phyloP scores from a whole-genome alignment of 2,797 vertebrate species.

The Buceros bicornis region DNA sequence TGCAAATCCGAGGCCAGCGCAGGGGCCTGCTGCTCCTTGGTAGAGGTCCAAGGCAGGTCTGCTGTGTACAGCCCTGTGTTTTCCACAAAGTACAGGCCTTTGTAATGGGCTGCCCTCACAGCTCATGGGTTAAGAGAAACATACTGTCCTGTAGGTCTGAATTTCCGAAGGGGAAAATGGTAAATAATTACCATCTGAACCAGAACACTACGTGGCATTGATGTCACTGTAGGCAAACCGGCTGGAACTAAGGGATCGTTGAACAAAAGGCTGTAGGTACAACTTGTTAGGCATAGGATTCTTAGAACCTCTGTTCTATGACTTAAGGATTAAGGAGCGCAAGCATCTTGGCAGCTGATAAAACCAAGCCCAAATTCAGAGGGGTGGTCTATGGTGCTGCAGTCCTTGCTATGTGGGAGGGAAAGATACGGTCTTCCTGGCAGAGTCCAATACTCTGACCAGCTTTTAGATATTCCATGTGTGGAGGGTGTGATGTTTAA shows the following conservation, averaged over 20 bases:
- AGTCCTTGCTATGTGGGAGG: not conserved
- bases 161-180: not conserved
- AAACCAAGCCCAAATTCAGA: not conserved
- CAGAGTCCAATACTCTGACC: not conserved
- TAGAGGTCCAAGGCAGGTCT: not conserved
- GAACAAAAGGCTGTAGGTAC: not conserved
- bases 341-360: not conserved
- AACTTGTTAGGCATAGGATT: not conserved
- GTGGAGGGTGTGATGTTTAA: not conserved
- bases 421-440: not conserved
- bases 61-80: not conserved
- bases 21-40: not conserved
- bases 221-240: not conserved
- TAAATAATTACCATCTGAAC: no score
- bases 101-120: not conserved
- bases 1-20: not conserved
- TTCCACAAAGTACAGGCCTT: not conserved
- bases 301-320: not conserved
- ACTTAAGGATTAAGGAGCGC: not conserved
- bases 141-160: not conserved
- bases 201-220: rapidly evolving
- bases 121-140: not conserved
- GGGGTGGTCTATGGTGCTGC: not conserved
- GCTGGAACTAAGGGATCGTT: not conserved
- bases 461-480: not conserved